Evolutionary conservation across 2,888 invertebrate genomes (phyloP), one percentile per base, ranked within the genome.

Genomic region (Ophioninae sp.): DNA sequence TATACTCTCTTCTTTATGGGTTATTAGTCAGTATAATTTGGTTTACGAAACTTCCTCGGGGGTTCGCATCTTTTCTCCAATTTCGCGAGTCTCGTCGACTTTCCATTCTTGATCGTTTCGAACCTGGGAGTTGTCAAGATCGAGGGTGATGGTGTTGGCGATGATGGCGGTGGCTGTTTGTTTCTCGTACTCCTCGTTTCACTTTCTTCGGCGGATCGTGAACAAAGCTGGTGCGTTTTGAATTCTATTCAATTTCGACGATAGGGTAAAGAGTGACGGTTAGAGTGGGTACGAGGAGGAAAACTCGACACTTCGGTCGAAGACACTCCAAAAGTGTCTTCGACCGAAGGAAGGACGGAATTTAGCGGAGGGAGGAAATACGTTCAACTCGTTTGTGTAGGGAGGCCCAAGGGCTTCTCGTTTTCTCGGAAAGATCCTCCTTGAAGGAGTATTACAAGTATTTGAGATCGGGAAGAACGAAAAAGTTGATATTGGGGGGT

Each of bases 21-120:
- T 82, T 91, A 89, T 37, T 93, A 87, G 85, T 93, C 94, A 70
- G 93, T 87, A 94, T 93, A 88, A 93, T 93, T 84, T 94, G 93
- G 89, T 94, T 94, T 82, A 94, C 91, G 88, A 93, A 94, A 74
- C 93, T 92, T 82, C 59, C 86, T 68, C 39, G 72, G 68, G 79
- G 80, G 82, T 79, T 82, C 78, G 76, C 65, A 80, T 81, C 79
- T 86, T 82, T 73, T 75, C 37, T 41, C 70, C 84, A 75, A 79
- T 84, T 81, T 73, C 72, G n/a, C 74, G 56, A 70, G 70, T 70
- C 70, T 41, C 72, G 8, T 61, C 44, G 69, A 50, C 82, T 84
- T 86, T 86, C 84, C 79, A 74, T 79, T 82, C 85, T 79, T 79
- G 82, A 84, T 85, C 85, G 72, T 81, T 85, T 84, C 72, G 77